These are phyloP conservation scores for Seriola quinqueradiata DNA, from an alignment of 2,113 vertebrate genomes.

Conservation along the genomic window DNA sequence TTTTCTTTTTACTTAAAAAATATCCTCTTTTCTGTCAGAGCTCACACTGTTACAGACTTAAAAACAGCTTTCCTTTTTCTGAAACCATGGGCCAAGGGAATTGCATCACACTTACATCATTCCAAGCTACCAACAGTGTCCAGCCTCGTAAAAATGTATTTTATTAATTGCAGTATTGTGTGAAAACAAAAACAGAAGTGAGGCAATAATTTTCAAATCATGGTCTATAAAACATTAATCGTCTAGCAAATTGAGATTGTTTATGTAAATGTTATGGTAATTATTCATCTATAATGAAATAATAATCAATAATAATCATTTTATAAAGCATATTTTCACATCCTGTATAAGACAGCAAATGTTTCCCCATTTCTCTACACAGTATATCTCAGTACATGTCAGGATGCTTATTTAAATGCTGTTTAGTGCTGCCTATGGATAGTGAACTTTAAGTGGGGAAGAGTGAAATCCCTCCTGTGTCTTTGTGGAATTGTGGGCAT, in stretches of 20 bases:
- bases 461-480: constrained; percentile 69
- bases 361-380: not conserved
- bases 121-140: constrained; percentile 28
- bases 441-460: constrained; percentile 56
- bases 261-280: not conserved
- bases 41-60: constrained; percentile 22
- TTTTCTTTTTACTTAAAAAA: constrained; percentile 37
- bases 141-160: constrained; percentile 28
- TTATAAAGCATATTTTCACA: constrained; percentile 1
- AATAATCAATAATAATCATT: not conserved
- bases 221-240: not conserved
- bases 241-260: not conserved
- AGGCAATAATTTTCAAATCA: not conserved
- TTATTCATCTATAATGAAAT: not conserved
- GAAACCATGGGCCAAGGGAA: constrained; percentile 37
- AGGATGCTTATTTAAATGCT: constrained; percentile 56
- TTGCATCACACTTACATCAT: constrained; percentile 71
- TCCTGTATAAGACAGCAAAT: not conserved
- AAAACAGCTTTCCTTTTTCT: constrained; percentile 49
- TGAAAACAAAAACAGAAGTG: constrained; percentile 22
- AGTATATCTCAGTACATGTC: constrained; percentile 15
- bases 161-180: constrained; percentile 20
- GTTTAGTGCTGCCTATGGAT: constrained; percentile 58
- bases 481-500: constrained; percentile 66
- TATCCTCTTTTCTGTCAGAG: constrained; percentile 36